Percentiles rank a stretch among this genome's conserved stretches.
Conservation (phyloP, 2,888 invertebrate genomes). For the Chesias legatella region DNA sequence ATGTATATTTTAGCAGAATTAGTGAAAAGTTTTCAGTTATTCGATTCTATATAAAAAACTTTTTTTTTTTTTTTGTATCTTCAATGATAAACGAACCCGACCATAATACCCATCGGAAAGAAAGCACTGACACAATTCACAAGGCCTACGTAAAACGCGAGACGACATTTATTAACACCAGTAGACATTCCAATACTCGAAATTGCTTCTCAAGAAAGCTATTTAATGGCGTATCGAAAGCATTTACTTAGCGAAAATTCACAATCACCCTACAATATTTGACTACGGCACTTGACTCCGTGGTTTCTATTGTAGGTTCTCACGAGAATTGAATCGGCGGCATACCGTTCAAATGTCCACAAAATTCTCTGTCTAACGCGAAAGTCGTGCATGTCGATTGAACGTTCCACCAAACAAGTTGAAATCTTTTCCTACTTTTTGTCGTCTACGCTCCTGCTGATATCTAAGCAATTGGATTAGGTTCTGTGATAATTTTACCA, state of each 20-base stretch:
- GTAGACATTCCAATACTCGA: constrained; percentile 41
- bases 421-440: constrained; percentile 58
- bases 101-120: constrained; percentile 2
- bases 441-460: constrained; percentile 34
- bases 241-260: constrained; percentile 73
- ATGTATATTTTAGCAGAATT: too few species aligned
- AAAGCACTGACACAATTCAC: constrained; percentile 60
- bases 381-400: constrained; percentile 76
- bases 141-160: constrained; percentile 49
- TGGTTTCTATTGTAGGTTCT: constrained; percentile 56
- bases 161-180: constrained; percentile 46
- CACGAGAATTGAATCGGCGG: constrained; percentile 72
- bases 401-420: constrained; percentile 66
- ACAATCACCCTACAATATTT: constrained; percentile 66
- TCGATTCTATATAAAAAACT: too few species aligned
- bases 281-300: constrained; percentile 58
- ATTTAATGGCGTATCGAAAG: constrained; percentile 67
- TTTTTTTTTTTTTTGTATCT: too few species aligned
- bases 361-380: constrained; percentile 65
- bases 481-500: not conserved
- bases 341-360: constrained; percentile 65
- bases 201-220: constrained; percentile 67
- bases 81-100: not conserved
- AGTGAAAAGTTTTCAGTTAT: too few species aligned
- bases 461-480: constrained; percentile 17